Percentiles rank a stretch among this genome's conserved stretches.
Conservation (phyloP, 2,113 vertebrate species). For the Vicugna pacos region DNA sequence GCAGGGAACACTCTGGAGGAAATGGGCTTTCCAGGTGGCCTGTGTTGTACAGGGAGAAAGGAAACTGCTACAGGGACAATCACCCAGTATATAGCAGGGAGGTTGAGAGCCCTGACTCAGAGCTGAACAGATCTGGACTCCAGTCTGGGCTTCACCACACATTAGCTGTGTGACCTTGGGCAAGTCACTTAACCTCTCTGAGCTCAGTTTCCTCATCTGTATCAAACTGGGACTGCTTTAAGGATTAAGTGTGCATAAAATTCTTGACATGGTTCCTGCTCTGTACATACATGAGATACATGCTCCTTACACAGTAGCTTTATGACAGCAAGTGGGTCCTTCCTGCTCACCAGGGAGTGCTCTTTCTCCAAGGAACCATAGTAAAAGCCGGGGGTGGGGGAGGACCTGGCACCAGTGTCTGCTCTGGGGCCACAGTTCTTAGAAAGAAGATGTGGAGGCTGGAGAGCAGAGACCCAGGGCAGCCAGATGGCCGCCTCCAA, state of each 20-base stretch:
- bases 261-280: too few relatives aligned
- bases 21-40: background rate
- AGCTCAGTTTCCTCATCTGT: background rate
- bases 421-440: background rate
- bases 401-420: accelerated
- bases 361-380: accelerated
- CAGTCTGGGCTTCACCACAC: background rate
- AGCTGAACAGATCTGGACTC: background rate
- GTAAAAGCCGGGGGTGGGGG: background rate
- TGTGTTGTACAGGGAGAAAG: too few relatives aligned
- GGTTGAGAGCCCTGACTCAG: background rate
- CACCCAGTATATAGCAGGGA: accelerated
- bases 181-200: background rate
- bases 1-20: background rate
- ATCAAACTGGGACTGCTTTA: too few relatives aligned
- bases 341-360: accelerated
- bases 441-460: background rate
- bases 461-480: background rate
- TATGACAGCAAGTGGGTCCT: background rate
- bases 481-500: background rate
- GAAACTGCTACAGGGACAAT: accelerated
- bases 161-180: background rate
- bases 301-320: accelerated
- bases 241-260: background rate
- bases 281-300: too few relatives aligned